phyloP scores from a whole-genome alignment of 2,113 vertebrate species.

The Archilochus colubris region DNA sequence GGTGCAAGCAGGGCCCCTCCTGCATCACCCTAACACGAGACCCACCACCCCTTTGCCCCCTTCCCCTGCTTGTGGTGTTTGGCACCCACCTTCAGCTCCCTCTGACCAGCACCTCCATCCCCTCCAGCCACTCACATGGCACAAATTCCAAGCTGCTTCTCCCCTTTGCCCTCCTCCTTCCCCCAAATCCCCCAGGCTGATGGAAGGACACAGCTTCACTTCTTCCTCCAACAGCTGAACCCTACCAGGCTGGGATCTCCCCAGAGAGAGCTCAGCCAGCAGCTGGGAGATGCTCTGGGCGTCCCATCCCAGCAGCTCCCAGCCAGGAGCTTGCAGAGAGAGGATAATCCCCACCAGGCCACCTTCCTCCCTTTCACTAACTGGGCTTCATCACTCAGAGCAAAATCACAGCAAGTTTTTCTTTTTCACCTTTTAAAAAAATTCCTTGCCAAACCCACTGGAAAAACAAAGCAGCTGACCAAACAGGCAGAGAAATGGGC shows the following conservation, averaged over 20 bases:
- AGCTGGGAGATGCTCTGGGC: not conserved
- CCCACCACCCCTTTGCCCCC: not conserved
- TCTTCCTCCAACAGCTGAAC: fast-evolving
- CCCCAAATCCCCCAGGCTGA: not conserved
- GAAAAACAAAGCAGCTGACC: not conserved
- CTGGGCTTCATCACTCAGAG: not conserved
- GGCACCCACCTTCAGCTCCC: not conserved
- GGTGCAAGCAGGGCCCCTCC: not conserved
- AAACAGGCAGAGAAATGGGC: fast-evolving
- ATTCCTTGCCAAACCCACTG: not conserved
- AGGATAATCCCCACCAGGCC: not conserved
- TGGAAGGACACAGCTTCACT: not conserved
- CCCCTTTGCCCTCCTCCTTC: not conserved
- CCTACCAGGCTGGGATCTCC: not conserved
- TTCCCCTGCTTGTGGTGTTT: fast-evolving
- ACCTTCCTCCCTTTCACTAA: not conserved
- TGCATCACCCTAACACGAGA: fast-evolving
- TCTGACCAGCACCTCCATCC: not conserved
- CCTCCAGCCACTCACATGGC: not conserved
- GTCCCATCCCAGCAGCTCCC: fast-evolving
- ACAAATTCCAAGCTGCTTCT: not conserved
- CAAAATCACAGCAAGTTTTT: not conserved
- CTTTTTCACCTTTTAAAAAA: not conserved
- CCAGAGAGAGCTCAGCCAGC: not conserved
- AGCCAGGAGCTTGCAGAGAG: not conserved